These are phyloP conservation scores for Podarcis siculus DNA, from an alignment of 2,797 vertebrate species.

Conservation along the genomic window DNA sequence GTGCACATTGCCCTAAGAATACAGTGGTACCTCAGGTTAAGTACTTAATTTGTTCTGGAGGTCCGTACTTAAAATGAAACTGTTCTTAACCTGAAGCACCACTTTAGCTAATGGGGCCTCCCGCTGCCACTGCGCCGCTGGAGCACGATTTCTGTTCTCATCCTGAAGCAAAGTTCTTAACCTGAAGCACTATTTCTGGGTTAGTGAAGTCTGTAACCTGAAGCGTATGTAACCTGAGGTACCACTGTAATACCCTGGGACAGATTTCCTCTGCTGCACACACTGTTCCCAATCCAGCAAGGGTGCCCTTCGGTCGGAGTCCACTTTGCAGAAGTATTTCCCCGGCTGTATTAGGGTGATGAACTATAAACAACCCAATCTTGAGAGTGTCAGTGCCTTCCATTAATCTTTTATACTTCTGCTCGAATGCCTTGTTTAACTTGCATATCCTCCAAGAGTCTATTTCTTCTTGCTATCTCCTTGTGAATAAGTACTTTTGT, in stretches of 20 bases:
- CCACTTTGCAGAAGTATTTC: neutral
- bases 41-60: too few species aligned
- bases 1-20: neutral
- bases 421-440: neutral
- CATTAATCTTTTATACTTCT: neutral
- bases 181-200: too few species aligned
- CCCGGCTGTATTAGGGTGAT: neutral
- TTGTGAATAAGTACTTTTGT: neutral
- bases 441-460: neutral
- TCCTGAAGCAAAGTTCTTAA: too few species aligned
- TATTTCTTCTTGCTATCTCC: neutral
- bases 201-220: too few species aligned
- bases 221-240: too few species aligned
- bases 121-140: accelerated
- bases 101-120: too few species aligned
- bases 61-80: too few species aligned
- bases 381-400: neutral
- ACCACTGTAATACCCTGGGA: neutral
- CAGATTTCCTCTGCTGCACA: neutral
- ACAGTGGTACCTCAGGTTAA: too few species aligned
- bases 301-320: neutral
- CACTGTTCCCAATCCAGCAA: neutral
- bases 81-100: too few species aligned
- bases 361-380: neutral
- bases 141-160: too few species aligned